These are phyloP conservation scores for Ophioderma brevispina DNA, from an alignment of 35 echinoderm and acorn worm species.

Conservation along the genomic window DNA sequence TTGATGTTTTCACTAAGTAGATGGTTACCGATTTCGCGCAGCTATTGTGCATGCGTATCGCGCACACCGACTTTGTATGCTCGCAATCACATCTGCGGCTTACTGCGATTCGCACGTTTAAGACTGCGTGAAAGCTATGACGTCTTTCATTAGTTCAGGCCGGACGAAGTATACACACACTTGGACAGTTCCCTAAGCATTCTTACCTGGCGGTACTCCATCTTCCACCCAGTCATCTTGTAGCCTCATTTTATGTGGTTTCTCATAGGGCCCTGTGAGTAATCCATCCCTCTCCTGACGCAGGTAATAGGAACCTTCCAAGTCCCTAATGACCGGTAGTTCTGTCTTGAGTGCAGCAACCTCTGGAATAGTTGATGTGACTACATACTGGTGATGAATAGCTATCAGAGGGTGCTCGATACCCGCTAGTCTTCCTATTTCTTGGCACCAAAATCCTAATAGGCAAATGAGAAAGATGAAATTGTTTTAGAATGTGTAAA, in stretches of 20 bases:
- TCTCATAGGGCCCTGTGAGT: slow-evolving; percentile 93
- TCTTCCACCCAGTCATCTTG: slow-evolving; percentile 90
- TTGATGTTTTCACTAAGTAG: no score
- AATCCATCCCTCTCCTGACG: slow-evolving; percentile 81
- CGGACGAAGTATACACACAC: no score
- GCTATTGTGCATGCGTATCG: no score
- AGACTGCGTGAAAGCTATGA: no score
- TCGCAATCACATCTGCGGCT: no score
- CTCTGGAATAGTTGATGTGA: slow-evolving; percentile 97
- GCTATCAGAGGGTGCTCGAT: slow-evolving; percentile 79
- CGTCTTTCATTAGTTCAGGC: no score
- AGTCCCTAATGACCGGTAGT: slow-evolving; percentile 85
- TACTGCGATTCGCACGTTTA: no score
- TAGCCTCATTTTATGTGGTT: slow-evolving; percentile 73
- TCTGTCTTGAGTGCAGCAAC: slow-evolving; percentile 79
- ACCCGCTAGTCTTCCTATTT: slow-evolving; percentile 74
- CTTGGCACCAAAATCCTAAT: slow-evolving; percentile 97
- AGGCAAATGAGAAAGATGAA: no score
- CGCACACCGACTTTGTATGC: no score
- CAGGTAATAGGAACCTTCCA: slow-evolving; percentile 94
- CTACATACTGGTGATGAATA: slow-evolving; percentile 93
- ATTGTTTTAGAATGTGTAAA: no score
- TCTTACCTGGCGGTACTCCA: slow-evolving; percentile 87
- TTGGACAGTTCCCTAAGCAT: no score
- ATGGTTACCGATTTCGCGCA: no score